A percentile compares a stretch with the other conserved stretches of the same genome.
These are phyloP conservation scores for Sebastes schlegelii DNA, from an alignment of 2,113 vertebrate genomes.

Conservation along the genomic window DNA sequence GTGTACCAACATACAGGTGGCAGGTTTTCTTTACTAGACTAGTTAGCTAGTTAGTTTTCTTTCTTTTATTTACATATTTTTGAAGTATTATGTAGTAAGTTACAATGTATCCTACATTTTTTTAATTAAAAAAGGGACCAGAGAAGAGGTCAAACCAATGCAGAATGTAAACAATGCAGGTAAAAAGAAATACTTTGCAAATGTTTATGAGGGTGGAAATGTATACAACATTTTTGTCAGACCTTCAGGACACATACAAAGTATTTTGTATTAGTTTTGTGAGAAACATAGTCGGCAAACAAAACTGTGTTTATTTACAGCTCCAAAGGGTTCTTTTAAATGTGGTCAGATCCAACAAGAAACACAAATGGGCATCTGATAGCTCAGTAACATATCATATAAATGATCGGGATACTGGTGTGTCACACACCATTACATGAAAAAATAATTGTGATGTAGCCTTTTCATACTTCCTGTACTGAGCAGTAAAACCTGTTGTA, in stretches of 20 bases:
- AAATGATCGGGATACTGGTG: background rate
- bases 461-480: background rate
- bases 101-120: background rate
- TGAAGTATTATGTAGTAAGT: background rate
- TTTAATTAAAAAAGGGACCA: background rate
- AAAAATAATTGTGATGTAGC: background rate
- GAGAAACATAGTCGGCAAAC: background rate
- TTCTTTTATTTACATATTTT: background rate
- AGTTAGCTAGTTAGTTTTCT: background rate
- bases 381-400: background rate
- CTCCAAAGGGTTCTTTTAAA: background rate
- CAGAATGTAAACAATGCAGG: background rate
- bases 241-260: background rate
- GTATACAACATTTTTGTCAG: background rate
- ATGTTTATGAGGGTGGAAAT: background rate
- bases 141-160: background rate
- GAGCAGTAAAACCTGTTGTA: background rate
- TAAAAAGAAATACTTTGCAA: background rate
- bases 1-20: background rate
- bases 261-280: constrained; percentile 4
- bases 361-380: background rate
- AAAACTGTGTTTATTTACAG: background rate
- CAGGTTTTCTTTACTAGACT: background rate
- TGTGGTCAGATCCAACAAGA: background rate
- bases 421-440: background rate